Conservation (phyloP, 1,140 invertebrate species). For the Aphidius gifuensis region DNA sequence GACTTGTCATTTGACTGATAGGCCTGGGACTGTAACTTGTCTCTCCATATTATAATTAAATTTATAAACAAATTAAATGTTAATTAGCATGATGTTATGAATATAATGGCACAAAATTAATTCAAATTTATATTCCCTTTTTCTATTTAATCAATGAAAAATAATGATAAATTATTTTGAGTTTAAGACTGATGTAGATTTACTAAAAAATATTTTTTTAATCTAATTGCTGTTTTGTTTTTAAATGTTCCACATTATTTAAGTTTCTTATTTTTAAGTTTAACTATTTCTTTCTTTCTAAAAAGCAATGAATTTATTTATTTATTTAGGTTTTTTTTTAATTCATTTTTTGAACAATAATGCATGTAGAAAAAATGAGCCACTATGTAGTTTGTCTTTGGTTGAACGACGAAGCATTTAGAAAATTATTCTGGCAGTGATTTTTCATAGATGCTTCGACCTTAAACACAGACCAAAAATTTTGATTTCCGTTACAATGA, state of each 20-base stretch:
- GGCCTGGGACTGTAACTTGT: slow-evolving; percentile 32
- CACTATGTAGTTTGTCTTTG: slow-evolving; percentile 42
- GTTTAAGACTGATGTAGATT: background rate
- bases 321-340: slow-evolving; percentile 24
- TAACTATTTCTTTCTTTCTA: slow-evolving; percentile 6
- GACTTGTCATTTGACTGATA: slow-evolving; percentile 27
- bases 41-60: slow-evolving; percentile 16
- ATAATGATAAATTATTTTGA: slow-evolving; percentile 1
- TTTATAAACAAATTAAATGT: background rate
- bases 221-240: slow-evolving; percentile 15
- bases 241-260: background rate
- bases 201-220: slow-evolving; percentile 26
- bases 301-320: slow-evolving; percentile 26
- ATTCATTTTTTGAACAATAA: slow-evolving; percentile 41
- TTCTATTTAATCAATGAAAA: background rate
- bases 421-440: slow-evolving; percentile 51
- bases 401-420: slow-evolving; percentile 51
- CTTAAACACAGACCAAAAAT: slow-evolving; percentile 45
- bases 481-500: slow-evolving; percentile 43
- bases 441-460: slow-evolving; percentile 50
- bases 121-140: slow-evolving; percentile 3
- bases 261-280: slow-evolving; percentile 6
- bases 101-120: background rate
- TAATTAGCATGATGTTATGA: slow-evolving; percentile 1
- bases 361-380: slow-evolving; percentile 56